These are phyloP conservation scores for Cheilosia vulpina DNA, from an alignment of 2,888 invertebrate species.

Conservation along the genomic window DNA sequence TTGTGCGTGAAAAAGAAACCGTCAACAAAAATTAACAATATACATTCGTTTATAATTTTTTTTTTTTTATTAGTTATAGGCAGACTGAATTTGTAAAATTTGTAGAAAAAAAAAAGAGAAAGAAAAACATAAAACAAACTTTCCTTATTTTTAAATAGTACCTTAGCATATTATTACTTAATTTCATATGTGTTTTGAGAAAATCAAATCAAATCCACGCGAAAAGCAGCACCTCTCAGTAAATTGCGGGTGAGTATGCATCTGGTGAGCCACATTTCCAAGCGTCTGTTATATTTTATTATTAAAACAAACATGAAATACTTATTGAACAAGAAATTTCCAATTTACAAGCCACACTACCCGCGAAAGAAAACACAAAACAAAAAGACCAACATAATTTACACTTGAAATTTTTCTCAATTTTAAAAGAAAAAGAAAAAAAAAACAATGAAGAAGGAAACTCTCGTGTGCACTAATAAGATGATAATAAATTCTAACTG, in stretches of 20 bases:
- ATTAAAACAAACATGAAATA: conserved; percentile 39
- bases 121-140: conserved; percentile 1
- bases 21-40: conserved; percentile 33
- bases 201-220: conserved; percentile 1
- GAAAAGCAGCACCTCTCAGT: conserved; percentile 12
- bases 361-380: background rate
- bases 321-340: background rate
- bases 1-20: conserved; percentile 51
- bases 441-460: background rate
- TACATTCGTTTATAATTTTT: conserved; percentile 43
- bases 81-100: conserved; percentile 69
- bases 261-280: conserved; percentile 57
- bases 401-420: conserved; percentile 69
- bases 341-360: background rate
- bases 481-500: conserved; percentile 72
- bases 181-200: conserved; percentile 42
- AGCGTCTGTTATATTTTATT: conserved; percentile 71
- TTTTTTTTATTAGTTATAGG: conserved; percentile 52
- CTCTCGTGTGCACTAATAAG: conserved; percentile 34
- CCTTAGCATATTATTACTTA: conserved; percentile 66
- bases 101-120: conserved; percentile 28
- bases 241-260: conserved; percentile 36
- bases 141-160: conserved; percentile 34
- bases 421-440: conserved; percentile 18
- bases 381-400: conserved; percentile 24